Evolutionary conservation across 1,140 invertebrate genomes (phyloP), one percentile per base, ranked within the genome.

Genomic region (Arctopsyche grandis): DNA sequence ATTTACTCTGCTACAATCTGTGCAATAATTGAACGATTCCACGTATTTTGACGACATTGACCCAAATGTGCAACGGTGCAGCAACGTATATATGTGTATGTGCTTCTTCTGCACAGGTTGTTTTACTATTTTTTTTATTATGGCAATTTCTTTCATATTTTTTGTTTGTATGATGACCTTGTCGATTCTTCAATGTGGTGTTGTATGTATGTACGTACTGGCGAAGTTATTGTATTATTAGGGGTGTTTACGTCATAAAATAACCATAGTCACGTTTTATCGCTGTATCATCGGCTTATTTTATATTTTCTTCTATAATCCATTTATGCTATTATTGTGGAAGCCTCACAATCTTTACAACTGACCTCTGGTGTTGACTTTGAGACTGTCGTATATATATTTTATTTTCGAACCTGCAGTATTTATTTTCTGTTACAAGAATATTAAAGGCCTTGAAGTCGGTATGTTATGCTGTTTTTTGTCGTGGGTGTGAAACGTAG

Each of bases 11-110:
- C 26, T 66, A 14, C 24, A 22, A 29, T 26, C 63, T 26, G 9
- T 19, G 14, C 24, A 12, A 24, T 26, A 12, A 66, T 22, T 22
- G 21, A 66, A 66, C 9, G 10, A 26, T 0, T 24, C 63, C 12
- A 66, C 21, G 63, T 24, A 26, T 66, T 66, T 66, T 66, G 24
- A 66, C 21, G 63, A 66, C 63, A 66, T 66, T 66, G 63, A 66
- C 63, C 63, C 24, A 22, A 29, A 66, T 66, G 21, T 66, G 63
- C 63, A 66, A 26, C 63, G 24, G 22, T 66, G 63, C 63, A 66
- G 22, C 48, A 16, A 14, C 16, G 48, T 52, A 52, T 3, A 52
- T 16, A 52, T 52, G 29, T 38, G 29, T 38, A 38, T 38, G 48
- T 52, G 48, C 12, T 52, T 16, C 48, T 52, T 52, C 10, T 52